Percentiles rank a stretch among this genome's conserved stretches.
Conservation (phyloP, 2,113 vertebrate genomes). For the Hemicordylus capensis region DNA sequence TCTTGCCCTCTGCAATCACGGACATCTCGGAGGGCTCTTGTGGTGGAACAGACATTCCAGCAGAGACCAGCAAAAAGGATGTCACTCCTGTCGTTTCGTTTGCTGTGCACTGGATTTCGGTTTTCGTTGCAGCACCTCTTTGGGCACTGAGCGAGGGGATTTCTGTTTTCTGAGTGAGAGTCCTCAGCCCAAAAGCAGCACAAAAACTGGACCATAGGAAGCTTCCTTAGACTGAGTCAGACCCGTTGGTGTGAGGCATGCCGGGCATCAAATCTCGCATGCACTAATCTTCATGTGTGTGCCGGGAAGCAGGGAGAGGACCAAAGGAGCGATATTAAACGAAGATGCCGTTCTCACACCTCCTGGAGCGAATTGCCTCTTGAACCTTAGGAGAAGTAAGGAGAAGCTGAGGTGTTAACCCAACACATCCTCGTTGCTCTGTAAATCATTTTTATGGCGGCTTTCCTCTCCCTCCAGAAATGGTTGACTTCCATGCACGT, state of each 20-base stretch:
- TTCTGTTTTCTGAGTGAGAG: too few relatives aligned
- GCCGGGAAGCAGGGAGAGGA: background rate
- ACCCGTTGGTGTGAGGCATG: too few relatives aligned
- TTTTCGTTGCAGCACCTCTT: background rate
- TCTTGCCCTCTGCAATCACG: background rate
- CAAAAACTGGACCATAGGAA: too few relatives aligned
- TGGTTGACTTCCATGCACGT: too few relatives aligned
- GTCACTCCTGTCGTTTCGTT: background rate
- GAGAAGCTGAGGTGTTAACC: background rate
- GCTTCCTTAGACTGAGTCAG: too few relatives aligned
- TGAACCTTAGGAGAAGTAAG: background rate
- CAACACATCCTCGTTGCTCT: background rate
- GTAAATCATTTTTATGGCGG: background rate
- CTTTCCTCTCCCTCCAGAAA: background rate
- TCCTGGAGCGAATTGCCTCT: background rate
- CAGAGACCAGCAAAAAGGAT: background rate
- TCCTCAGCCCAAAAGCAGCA: too few relatives aligned
- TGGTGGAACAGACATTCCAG: background rate
- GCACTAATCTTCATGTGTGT: background rate
- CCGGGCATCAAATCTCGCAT: too few relatives aligned
- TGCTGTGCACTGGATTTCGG: background rate
- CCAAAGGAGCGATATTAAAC: background rate
- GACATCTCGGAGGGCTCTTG: background rate
- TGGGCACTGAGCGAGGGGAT: too few relatives aligned
- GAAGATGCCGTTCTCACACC: background rate